Base-by-base conservation (phyloP, 2,113 vertebrate genomes). In the Aegotheles bennettii region DNA sequence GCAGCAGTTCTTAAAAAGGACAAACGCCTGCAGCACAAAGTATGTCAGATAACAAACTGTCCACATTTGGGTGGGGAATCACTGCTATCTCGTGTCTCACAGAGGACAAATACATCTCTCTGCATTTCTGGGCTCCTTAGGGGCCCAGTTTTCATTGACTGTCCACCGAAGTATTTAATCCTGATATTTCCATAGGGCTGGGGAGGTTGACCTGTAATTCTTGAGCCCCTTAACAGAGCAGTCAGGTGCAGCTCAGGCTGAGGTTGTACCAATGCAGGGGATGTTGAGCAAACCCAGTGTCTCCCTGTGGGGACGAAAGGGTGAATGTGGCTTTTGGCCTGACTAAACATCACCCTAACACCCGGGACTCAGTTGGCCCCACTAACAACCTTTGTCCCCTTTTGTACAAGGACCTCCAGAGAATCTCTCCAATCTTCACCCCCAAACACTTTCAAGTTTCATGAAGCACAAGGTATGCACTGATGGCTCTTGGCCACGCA, bases 11-110 rank as follows among this genome's bases (percentile, higher is more conserved):
- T 59, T 67, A 57, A 21, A 86, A 90, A 79, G 26, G 11, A 26
- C 84, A 75, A 79, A 91, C 43, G 0, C 33, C 51, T 47, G 48
- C 59, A 93, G 31, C 33, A 70, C 25, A 11, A 81, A 68, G 28
- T 25, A 87, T 81, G 63, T 75, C 64, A 87, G 76, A 51, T 73
- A 69, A 70, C 23, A 92, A 94, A 86, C 13, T 45, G 87, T 35
- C 64, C 23, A 9, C 7, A 28, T 4, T 42, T 40, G 53, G 64
- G 45, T 57, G 51, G 64, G 31, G 43, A 71, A 93, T 53, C 36
- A 43, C 84, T 82, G 40, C 29, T 40, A 80, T 33, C 36, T 83
- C 29, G 11, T 2, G 21, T 36, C 54, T 54, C 71, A 68, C 4
- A 26, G 35, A 89, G 35, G 9, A 80, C 47, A 92, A 83, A 51